Base-by-base conservation (phyloP, 2,797 vertebrate species). In the Decapterus maruadsi region DNA sequence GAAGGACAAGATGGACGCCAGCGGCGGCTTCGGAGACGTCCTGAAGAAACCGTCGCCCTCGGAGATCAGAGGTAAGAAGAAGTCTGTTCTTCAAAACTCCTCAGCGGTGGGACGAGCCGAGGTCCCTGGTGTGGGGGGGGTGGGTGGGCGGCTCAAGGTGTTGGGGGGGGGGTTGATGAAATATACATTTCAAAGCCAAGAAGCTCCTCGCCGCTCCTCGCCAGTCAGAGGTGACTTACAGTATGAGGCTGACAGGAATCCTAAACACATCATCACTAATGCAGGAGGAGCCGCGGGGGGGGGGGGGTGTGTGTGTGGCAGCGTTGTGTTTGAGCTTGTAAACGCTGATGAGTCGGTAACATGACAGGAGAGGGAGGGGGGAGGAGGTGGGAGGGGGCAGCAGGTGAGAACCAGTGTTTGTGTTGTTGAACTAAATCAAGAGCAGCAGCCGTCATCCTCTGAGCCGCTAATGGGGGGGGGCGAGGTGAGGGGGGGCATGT, bases 11-110 rank as follows among this genome's bases (percentile, higher is more conserved):
- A 91, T 94, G 90, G 97, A 97, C 66, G 93, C 26, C 26, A 3
- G 1, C 7, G 92, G 89, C 72, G 75, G 92, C 53, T 97, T 97
- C 89, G 75, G 89, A 0, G 96, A 97, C 70, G 88, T 95, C 0
- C 94, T 89, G 46, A 98, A 96, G 93, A 99, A 98, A 82, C 86
- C 93, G 17, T 92, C 93, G 65, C 85, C 94, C n/a, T 91, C 93
- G 0, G 89, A 95, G 78, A 84, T 60, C 0, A 87, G 93, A 95
- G 95, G 95, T 96, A 92, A 71, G 31, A 26, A 26, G 26, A 26
- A 34, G 31, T 34, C 31, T 34, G 31, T 34, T 34, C 31, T 34
- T 34, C 31, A 34, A 34, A 34, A 26, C 26, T 26, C 26, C 63
- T 5, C 4, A 36, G 77, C n/a, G 58, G 61, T 51, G 45, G 59